phyloP scores from a whole-genome alignment of 2,888 invertebrate species.

The Hetaerina titia region DNA sequence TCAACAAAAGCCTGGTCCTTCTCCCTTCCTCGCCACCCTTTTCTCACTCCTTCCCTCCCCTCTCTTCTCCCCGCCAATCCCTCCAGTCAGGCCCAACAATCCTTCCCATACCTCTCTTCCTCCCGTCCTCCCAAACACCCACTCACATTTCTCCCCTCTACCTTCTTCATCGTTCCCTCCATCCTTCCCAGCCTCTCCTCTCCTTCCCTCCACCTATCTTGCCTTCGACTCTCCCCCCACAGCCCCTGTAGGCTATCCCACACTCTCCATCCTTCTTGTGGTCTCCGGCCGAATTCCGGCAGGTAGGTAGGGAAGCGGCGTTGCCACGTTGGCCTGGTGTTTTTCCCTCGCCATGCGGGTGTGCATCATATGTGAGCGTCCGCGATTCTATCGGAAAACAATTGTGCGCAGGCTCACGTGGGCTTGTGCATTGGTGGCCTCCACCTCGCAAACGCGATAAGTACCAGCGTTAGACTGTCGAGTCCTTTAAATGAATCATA shows the following conservation, averaged over 20 bases:
- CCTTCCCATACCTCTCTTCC: neutral
- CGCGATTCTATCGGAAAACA: neutral
- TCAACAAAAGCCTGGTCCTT: slow-evolving; percentile 41
- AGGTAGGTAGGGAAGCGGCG: slow-evolving; percentile 25
- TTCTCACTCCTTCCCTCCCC: neutral
- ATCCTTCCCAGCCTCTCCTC: neutral
- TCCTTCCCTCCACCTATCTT: neutral
- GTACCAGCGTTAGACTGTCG: no score
- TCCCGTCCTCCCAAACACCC: neutral
- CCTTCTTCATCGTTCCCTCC: neutral
- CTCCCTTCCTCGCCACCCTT: neutral
- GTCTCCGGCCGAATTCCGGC: slow-evolving; percentile 59
- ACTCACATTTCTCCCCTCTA: neutral
- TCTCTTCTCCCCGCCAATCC: slow-evolving; percentile 22
- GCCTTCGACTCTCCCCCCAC: neutral
- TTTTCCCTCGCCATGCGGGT: neutral
- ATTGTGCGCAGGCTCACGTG: neutral
- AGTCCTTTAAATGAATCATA: no score
- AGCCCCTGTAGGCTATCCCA: neutral
- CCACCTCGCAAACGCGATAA: no score
- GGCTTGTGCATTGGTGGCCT: no score
- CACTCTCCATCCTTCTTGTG: slow-evolving; percentile 37
- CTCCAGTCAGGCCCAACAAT: slow-evolving; percentile 43
- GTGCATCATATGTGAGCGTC: slow-evolving; percentile 1
- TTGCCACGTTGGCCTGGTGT: neutral